Evolutionary conservation across 1,140 invertebrate species (phyloP), one percentile per base, ranked within the genome.

Genomic region (Andricus grossulariae): DNA sequence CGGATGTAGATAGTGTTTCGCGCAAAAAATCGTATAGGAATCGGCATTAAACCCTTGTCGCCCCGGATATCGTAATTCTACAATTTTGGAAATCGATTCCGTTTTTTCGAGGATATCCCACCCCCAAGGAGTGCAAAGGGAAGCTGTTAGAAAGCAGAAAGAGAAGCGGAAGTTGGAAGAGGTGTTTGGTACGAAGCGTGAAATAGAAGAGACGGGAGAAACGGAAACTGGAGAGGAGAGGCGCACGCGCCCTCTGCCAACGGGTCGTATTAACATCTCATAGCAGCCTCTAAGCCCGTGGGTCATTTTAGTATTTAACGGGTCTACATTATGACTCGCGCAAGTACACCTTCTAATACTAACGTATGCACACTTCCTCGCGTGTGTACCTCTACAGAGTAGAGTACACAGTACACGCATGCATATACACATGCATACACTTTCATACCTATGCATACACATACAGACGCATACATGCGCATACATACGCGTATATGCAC

Each of bases 281-380:
- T 81, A 84, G 79, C 74, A 71, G 75, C 74, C 71, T 75, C 71
- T 84, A 82, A 87, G 80, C 79, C 71, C 77, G 77, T 80, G 72
- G 80, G 82, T 86, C 82, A 84, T 86, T 88, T 78, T 77, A 79
- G 80, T 86, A 86, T 88, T 88, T 86, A 88, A 88, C 84, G 83
- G 80, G 79, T 73, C 77, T 80, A 80, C 72, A 84, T 84, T 84
- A 85, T 80, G 75, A 73, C 60, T 50, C 74, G 52, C 55, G 60
- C 54, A 66, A 81, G 60, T 80, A 73, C 52, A 70, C 52, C 70
- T 52, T 71, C 19, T 74, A 74, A 73, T 77, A 74, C 80, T 80
- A 79, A 74, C 55, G 71, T 74, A 71, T 81, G 73, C 52, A 72
- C 45, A 45, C 77, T 71, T 74, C n/a, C 79, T 72, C 74, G 51